Evolutionary conservation across 92 coral and sea anemone genomes (phyloP).

Genomic region (Diadumene lineata): DNA sequence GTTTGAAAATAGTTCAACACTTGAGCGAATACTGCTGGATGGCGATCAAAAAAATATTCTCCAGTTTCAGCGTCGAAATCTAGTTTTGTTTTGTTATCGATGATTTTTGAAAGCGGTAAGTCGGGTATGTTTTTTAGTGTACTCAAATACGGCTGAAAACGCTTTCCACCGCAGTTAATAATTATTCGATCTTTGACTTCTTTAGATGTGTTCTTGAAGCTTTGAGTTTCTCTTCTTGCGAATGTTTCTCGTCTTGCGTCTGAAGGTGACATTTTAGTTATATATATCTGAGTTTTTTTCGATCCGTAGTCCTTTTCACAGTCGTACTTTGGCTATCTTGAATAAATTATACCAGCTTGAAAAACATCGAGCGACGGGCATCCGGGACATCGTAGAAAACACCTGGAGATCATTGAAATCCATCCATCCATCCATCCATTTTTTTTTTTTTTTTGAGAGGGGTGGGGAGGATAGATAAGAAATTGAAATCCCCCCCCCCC

Average conservation of each 20-base stretch:
- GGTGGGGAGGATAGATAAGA: too few species aligned
- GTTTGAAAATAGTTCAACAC: slow-evolving; percentile 94
- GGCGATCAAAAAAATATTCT: slow-evolving; percentile 95
- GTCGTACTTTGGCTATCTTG: slow-evolving; percentile 11
- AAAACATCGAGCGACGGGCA: slow-evolving; percentile 2
- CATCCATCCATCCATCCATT: too few species aligned
- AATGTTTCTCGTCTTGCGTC: slow-evolving; percentile 64
- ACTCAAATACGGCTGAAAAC: slow-evolving; percentile 87
- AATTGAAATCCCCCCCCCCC: too few species aligned
- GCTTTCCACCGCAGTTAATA: slow-evolving; percentile 90
- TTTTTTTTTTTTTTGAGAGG: too few species aligned
- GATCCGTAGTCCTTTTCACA: slow-evolving; percentile 6
- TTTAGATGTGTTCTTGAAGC: slow-evolving; percentile 47
- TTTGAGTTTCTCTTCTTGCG: slow-evolving; percentile 48
- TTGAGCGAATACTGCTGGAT: slow-evolving; percentile 95
- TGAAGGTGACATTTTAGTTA: slow-evolving; percentile 57
- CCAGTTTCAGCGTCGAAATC: slow-evolving; percentile 91
- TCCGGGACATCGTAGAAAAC: slow-evolving; percentile 24
- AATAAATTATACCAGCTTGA: slow-evolving; percentile 4
- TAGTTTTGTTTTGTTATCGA: slow-evolving; percentile 78
- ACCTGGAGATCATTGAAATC: too few species aligned
- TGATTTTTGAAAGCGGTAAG: slow-evolving; percentile 81
- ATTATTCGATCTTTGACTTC: slow-evolving; percentile 66
- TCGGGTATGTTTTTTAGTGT: slow-evolving; percentile 88
- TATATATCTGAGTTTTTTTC: background rate